Conservation (phyloP, 2,888 invertebrate genomes). For the Sphinx pinastri region DNA sequence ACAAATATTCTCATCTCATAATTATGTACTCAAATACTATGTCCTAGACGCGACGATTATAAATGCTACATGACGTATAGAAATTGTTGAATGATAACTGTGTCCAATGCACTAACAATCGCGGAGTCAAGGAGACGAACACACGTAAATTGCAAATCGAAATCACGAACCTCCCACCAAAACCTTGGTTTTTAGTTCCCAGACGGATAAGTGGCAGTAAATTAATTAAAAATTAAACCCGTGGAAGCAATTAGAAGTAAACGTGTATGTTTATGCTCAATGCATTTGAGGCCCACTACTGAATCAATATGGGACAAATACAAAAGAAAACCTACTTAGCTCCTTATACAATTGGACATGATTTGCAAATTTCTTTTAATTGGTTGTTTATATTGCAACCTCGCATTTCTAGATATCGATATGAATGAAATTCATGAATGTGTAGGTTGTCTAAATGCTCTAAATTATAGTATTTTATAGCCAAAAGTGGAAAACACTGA, state of each 20-base stretch:
- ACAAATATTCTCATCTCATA: not conserved
- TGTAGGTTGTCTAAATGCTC: no score
- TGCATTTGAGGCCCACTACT: conserved; percentile 10
- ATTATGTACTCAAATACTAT: not conserved
- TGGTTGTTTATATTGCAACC: not conserved
- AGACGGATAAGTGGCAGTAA: conserved; percentile 23
- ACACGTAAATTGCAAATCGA: conserved; percentile 18
- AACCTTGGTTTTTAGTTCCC: conserved; percentile 22
- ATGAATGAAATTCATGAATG: not conserved
- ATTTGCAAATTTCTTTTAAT: conserved; percentile 1
- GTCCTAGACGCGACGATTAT: not conserved
- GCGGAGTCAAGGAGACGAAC: conserved; percentile 15
- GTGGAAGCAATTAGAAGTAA: conserved; percentile 22
- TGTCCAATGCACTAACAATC: conserved; percentile 8
- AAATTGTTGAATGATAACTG: conserved; percentile 6
- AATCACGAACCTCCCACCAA: conserved; percentile 21
- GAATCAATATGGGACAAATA: conserved; percentile 13
- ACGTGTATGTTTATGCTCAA: conserved; percentile 14
- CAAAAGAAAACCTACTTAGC: conserved; percentile 10
- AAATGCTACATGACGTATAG: not conserved
- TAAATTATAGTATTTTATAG: no score
- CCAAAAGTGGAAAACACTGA: no score
- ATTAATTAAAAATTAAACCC: conserved; percentile 23
- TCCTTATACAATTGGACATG: conserved; percentile 9
- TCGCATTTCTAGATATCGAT: not conserved